Evolutionary conservation across 2,113 vertebrate species (phyloP).

Genomic region (Danio rerio): GRCz12tu NC_133199.1:41586501-41587000

Average conservation of each 20-base stretch:
- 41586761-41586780: not conserved
- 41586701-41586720: not conserved
- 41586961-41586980: not conserved
- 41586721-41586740: not conserved
- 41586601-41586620: not conserved
- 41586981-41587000: not conserved
- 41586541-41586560: not conserved
- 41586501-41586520: not conserved
- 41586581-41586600: not conserved
- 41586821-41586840: not conserved
- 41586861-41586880: not conserved
- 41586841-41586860: not conserved
- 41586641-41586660: not conserved
- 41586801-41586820: not conserved
- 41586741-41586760: not conserved
- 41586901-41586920: not conserved
- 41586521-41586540: not conserved
- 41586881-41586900: not conserved
- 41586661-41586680: not conserved
- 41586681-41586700: not conserved
- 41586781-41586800: not conserved
- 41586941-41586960: too few species aligned
- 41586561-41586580: not conserved
- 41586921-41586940: slow-evolving; percentile 4
- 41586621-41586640: not conserved